Evolutionary conservation across 2,797 vertebrate genomes (phyloP).

Genomic region (Manis crassicaudata): DNA sequence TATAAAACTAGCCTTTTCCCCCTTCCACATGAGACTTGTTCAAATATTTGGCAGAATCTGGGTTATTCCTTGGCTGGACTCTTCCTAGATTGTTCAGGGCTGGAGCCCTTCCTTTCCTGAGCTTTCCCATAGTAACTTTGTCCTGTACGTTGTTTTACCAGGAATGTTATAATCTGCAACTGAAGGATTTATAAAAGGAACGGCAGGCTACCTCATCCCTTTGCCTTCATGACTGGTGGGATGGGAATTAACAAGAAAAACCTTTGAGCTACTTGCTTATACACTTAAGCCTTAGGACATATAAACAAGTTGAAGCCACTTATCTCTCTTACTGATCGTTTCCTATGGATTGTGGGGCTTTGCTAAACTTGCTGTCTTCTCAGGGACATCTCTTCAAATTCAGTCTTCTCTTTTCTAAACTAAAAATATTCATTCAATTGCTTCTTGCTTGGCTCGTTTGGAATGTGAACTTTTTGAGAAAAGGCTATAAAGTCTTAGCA

Average conservation of each 20-base stretch:
- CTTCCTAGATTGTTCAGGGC: not conserved
- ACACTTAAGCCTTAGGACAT: not conserved
- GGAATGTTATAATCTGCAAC: not conserved
- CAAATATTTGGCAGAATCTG: constrained; percentile 25
- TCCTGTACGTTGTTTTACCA: not conserved
- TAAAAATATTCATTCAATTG: constrained; percentile 1
- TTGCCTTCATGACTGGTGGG: not conserved
- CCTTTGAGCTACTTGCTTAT: not conserved
- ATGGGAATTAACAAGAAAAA: not conserved
- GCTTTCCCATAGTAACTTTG: not conserved
- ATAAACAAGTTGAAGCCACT: constrained; percentile 44
- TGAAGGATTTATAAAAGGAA: not conserved
- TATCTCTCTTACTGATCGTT: not conserved
- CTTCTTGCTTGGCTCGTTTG: not conserved
- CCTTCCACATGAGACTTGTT: not conserved
- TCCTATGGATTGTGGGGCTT: not conserved
- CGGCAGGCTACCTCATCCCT: not conserved
- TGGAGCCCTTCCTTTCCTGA: not conserved
- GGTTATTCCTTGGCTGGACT: not conserved
- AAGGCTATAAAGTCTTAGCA: not conserved
- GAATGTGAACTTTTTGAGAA: constrained; percentile 23
- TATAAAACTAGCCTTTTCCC: not conserved
- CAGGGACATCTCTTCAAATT: not conserved
- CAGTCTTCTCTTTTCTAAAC: constrained; percentile 33
- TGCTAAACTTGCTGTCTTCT: not conserved